Percentiles rank a stretch among this genome's conserved stretches.
Conservation (phyloP, 2,888 invertebrate genomes). For the Dolichomitus sp. region DNA sequence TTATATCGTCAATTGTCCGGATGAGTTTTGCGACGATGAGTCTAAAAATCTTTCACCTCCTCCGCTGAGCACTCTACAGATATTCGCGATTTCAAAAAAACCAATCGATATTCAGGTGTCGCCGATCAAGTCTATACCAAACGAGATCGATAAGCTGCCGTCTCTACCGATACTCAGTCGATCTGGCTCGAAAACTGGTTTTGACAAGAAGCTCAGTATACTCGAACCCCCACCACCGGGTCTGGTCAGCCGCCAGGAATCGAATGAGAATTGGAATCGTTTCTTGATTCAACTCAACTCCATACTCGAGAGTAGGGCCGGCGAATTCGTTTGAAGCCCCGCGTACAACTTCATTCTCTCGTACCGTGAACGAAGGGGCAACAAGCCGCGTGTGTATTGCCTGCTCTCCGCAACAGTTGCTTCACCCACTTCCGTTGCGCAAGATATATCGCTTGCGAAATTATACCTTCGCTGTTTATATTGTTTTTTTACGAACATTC, state of each 20-base stretch:
- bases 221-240: constrained; percentile 84
- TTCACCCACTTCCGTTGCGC: constrained; percentile 60
- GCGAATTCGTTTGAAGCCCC: constrained; percentile 85
- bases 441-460: constrained; percentile 49
- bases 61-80: constrained; percentile 81
- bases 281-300: constrained; percentile 87
- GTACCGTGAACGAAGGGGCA: background rate
- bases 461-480: constrained; percentile 44
- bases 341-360: constrained; percentile 12
- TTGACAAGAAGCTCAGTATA: constrained; percentile 81
- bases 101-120: constrained; percentile 79
- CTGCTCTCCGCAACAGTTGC: constrained; percentile 30
- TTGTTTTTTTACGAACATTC: constrained; percentile 40
- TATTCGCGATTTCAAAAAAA: constrained; percentile 83
- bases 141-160: constrained; percentile 78
- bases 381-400: background rate
- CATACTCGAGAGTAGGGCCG: constrained; percentile 86
- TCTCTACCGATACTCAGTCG: constrained; percentile 78
- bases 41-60: constrained; percentile 74
- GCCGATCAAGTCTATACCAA: constrained; percentile 73
- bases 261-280: constrained; percentile 87
- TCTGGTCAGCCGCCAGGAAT: constrained; percentile 83
- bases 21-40: constrained; percentile 35
- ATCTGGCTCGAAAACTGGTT: constrained; percentile 47
- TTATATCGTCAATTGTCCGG: constrained; percentile 2